These are phyloP conservation scores for Sander lucioperca DNA, from an alignment of 2,113 vertebrate species.

Conservation along the genomic window DNA sequence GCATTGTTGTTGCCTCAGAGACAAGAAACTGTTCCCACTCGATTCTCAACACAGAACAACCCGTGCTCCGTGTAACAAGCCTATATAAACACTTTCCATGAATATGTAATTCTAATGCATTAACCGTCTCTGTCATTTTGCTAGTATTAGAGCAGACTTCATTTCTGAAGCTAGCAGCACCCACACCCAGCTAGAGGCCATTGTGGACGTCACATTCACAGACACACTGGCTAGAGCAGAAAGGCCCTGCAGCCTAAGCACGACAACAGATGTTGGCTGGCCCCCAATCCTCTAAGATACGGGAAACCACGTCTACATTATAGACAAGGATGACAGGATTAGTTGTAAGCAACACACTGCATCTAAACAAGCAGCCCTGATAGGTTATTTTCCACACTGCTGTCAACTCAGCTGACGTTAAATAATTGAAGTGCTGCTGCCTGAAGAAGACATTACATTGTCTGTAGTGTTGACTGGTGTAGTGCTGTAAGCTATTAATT, in stretches of 20 bases:
- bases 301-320: conserved; percentile 58
- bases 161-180: conserved; percentile 2
- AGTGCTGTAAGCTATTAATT: conserved; percentile 59
- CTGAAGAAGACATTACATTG: conserved; percentile 56
- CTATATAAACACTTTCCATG: not conserved
- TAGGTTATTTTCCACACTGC: conserved; percentile 55
- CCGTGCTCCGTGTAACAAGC: conserved; percentile 18
- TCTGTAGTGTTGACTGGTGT: conserved; percentile 38
- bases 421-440: conserved; percentile 58
- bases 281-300: conserved; percentile 61
- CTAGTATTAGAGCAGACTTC: not conserved
- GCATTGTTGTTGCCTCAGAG: conserved; percentile 75
- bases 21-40: conserved; percentile 66
- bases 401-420: conserved; percentile 48
- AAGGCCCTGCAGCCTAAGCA: conserved; percentile 48
- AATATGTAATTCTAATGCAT: not conserved
- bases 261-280: conserved; percentile 61
- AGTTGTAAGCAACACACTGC: conserved; percentile 39
- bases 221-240: conserved; percentile 22
- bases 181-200: conserved; percentile 24
- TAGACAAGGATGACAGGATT: conserved; percentile 53
- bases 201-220: conserved; percentile 45
- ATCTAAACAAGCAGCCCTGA: conserved; percentile 50
- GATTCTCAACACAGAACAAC: conserved; percentile 46
- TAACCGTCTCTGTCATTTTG: not conserved